Percentiles rank a stretch among this genome's conserved stretches.
Evolutionary conservation across 2,888 invertebrate species (phyloP).

Genomic region (Periphyllus acericola): DNA sequence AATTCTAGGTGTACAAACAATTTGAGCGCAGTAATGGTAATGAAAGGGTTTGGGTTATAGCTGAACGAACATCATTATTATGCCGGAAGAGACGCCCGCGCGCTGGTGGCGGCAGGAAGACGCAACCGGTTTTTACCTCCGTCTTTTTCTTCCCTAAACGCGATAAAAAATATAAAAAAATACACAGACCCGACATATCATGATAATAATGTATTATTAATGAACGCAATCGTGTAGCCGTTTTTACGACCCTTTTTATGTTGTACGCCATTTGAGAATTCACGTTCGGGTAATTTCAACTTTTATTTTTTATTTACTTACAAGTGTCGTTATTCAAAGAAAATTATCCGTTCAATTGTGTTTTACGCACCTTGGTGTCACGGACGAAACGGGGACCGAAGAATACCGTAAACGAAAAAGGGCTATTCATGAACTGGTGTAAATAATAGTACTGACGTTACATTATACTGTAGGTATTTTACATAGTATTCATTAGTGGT

Average conservation of each 20-base stretch:
- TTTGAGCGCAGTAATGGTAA: not conserved
- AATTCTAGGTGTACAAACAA: not conserved
- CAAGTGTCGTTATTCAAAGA: not conserved
- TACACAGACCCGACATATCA: not conserved
- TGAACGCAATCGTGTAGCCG: not conserved
- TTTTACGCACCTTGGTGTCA: not conserved
- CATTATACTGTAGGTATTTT: not conserved
- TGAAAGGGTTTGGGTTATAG: not conserved
- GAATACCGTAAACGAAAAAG: not conserved
- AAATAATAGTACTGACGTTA: slow-evolving; percentile 10
- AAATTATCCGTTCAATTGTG: slow-evolving; percentile 40
- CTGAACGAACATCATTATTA: not conserved
- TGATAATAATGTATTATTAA: slow-evolving; percentile 32
- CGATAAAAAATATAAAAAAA: not conserved
- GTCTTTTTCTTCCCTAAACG: slow-evolving; percentile 32
- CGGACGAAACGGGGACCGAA: not conserved
- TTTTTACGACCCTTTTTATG: slow-evolving; percentile 20
- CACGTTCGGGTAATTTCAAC: not conserved
- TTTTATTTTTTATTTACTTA: not conserved
- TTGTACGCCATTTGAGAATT: not conserved
- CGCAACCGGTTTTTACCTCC: slow-evolving; percentile 41
- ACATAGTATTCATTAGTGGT: not conserved
- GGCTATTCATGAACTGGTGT: slow-evolving; percentile 4
- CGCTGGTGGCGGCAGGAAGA: slow-evolving; percentile 47
- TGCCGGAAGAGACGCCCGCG: slow-evolving; percentile 51